Base-by-base conservation (phyloP, 92 coral and sea anemone genomes). In the Umimayanthus kanabou region DNA sequence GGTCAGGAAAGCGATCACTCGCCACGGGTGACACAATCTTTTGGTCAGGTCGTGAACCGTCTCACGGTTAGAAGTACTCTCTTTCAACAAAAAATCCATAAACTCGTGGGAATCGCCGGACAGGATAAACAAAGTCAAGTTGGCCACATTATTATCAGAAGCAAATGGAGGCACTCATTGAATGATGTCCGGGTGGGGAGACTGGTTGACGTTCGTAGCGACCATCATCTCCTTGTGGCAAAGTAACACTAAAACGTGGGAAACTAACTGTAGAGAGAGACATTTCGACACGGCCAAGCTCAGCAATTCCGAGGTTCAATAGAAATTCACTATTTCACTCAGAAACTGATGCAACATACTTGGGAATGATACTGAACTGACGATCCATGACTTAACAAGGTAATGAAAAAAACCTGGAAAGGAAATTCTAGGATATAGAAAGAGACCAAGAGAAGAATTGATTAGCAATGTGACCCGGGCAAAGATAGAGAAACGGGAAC, bases 141-240 rank as follows among this genome's bases (percentile, higher is more conserved):
- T 85, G 88, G 26, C n/a, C 80, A 85, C 73, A 49, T 72, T 71
- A 85, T 73, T n/a, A 85, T 85, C 7, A 85, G 70, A 57, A 85
- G 40, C 43, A 85, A 39, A 26, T 69, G 45, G 55, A 85, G 88
- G 53, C 76, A 37, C 22, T 83, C 58, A 69, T 65, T 84, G 42
- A 69, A 69, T 71, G 88, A 84, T 84, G 78, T 70, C 33, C 43
- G 49, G 49, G 49, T 45, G 9, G 2, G 3, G 9, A 45, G 49
- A 45, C 49, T 45, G 49, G 49, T 9, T 45, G 49, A 45, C 49
- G 49, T 45, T 5, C 0, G 49, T 45, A 45, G 49, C 49, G 9
- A 45, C 9, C 3, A 45, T 45, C 37, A 33, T 33, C 37, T 33
- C 26, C 5, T 22, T 33, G 37, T 33, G 37, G 37, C 37, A 40